Percentiles rank a stretch among this genome's conserved stretches.
phyloP scores from a whole-genome alignment of 2,797 vertebrate genomes.

The Typhlichthys eigenmanni region DNA sequence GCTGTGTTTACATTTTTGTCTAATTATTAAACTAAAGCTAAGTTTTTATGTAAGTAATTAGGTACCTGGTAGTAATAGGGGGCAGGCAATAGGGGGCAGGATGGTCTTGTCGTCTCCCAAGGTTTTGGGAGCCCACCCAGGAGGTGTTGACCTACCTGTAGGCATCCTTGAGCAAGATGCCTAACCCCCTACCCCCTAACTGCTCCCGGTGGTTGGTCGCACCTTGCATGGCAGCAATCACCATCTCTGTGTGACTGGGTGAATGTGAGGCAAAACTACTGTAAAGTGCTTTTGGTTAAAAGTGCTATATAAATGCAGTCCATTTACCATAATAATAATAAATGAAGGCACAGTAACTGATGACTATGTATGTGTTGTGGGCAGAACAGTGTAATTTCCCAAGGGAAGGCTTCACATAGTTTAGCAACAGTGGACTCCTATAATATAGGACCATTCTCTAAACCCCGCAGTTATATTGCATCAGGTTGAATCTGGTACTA shows the following conservation, averaged over 20 bases:
- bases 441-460: constrained; percentile 10
- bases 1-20: background rate
- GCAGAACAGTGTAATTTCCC: constrained; percentile 54
- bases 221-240: too few relatives aligned
- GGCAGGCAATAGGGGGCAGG: too few relatives aligned
- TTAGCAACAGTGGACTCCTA: constrained; percentile 42
- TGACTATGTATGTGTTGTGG: constrained; percentile 32
- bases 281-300: too few relatives aligned
- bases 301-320: too few relatives aligned
- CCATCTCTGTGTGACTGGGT: too few relatives aligned
- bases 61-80: constrained; percentile 48
- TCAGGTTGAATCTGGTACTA: constrained; percentile 3
- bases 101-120: too few relatives aligned
- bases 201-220: too few relatives aligned
- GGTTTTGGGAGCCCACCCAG: too few relatives aligned
- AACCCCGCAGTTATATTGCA: constrained; percentile 25
- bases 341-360: constrained; percentile 48
- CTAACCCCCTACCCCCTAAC: too few relatives aligned
- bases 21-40: constrained; percentile 17
- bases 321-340: constrained; percentile 6
- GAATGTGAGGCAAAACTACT: too few relatives aligned
- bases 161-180: too few relatives aligned
- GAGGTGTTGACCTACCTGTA: too few relatives aligned
- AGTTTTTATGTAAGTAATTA: constrained; percentile 54
- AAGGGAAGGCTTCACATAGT: constrained; percentile 30